These are phyloP conservation scores for Lucilia cuprina DNA, from an alignment of 1,140 invertebrate genomes.

Conservation along the genomic window DNA sequence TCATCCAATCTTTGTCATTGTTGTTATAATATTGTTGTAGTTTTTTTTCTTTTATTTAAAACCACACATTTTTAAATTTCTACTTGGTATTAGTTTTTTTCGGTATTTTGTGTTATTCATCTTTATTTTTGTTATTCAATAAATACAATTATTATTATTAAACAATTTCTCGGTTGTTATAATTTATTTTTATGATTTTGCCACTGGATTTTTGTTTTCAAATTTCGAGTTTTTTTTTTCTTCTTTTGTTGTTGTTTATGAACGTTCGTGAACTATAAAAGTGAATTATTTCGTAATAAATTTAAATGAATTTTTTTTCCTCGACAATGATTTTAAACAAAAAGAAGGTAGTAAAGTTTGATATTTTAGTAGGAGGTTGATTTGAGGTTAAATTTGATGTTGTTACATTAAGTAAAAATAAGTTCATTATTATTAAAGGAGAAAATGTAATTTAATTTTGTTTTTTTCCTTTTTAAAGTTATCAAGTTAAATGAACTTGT, in stretches of 20 bases:
- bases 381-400: background rate
- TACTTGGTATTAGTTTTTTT: no score
- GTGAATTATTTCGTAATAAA: constrained; percentile 4
- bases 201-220: background rate
- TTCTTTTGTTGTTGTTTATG: background rate
- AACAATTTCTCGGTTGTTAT: background rate
- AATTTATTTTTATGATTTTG: background rate
- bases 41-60: background rate
- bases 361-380: background rate
- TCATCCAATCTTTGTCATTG: no score
- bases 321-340: no score
- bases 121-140: background rate
- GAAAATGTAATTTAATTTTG: background rate
- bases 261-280: background rate
- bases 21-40: no score
- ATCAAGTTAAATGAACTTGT: background rate
- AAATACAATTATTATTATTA: background rate
- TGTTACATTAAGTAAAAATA: background rate
- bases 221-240: background rate
- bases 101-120: background rate
- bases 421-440: background rate
- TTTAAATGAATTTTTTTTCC: background rate
- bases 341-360: no score
- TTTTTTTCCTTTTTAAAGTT: background rate
- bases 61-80: background rate